Base-by-base conservation (phyloP, 1,140 invertebrate species). In the Popillia japonica region DNA sequence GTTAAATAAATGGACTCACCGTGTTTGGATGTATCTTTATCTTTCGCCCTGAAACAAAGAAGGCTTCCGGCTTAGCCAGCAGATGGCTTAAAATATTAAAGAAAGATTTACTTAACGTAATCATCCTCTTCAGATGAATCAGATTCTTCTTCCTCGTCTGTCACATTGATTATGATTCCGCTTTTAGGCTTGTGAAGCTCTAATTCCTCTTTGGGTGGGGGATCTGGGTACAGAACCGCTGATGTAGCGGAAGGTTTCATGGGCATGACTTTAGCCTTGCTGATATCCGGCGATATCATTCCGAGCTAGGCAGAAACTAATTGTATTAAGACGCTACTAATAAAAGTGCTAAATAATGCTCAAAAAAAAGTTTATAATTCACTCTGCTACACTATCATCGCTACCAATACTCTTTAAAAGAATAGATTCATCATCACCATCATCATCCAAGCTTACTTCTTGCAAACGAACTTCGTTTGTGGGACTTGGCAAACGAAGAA, bases 91-190 rank as follows among this genome's bases (percentile, higher is more conserved):
- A 34, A 34, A 34, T 34, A 34, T 34, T 34, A 2, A 34, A 34
- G 27, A 34, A 34, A 34, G 27, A 68, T 10, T 68, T 27, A 27
- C 61, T 68, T 68, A 20, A 22, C 20, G 7, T 68, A 8, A 3
- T 68, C 6, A 8, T 74, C 75, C 10, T 61, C 48, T 48, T 75
- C 55, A 6, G 77, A 78, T 22, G 72, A 73, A 74, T 20, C 20
- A 42, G n/a, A 22, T 23, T 7, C 9, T 3, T 17, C 17, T n/a
- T 9, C 17, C 8, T 41, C 55, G 11, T 72, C 55, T 0, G 22
- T 72, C 78, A 79, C 81, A 42, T 86, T 86, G n/a, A 86, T 81
- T 72, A 84, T 77, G 64, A 85, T 85, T 14, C 84, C 83, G 80
- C 84, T 86, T 78, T 83, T 84, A 0, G 84, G 84, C 75, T 82